Evolutionary conservation across 2,113 vertebrate genomes (phyloP).

Genomic region (Gobius niger): DNA sequence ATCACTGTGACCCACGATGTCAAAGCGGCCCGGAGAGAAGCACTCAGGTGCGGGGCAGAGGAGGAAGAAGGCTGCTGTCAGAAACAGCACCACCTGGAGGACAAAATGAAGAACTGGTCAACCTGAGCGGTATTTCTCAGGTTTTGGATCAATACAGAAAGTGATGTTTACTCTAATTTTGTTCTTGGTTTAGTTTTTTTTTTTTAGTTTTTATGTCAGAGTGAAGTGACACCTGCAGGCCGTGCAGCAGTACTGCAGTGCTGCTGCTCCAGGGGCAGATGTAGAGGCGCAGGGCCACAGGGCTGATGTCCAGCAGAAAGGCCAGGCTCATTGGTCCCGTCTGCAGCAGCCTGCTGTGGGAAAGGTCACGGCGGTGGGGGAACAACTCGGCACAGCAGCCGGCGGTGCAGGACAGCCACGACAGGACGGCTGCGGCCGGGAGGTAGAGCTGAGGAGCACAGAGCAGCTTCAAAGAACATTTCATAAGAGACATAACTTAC

Average conservation of each 20-base stretch:
- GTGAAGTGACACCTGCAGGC: slow-evolving; percentile 75
- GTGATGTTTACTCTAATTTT: no score
- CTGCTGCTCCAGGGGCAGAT: slow-evolving; percentile 70
- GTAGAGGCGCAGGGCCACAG: slow-evolving; percentile 78
- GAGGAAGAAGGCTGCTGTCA: slow-evolving; percentile 84
- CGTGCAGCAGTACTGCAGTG: slow-evolving; percentile 79
- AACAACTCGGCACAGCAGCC: slow-evolving; percentile 84
- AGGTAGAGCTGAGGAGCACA: slow-evolving; percentile 43
- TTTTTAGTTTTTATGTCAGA: neutral
- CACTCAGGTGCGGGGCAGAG: slow-evolving; percentile 85
- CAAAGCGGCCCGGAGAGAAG: slow-evolving; percentile 81
- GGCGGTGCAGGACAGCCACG: slow-evolving; percentile 50
- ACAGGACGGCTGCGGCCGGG: slow-evolving; percentile 40
- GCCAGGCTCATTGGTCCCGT: slow-evolving; percentile 80
- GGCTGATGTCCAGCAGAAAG: slow-evolving; percentile 83
- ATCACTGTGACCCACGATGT: slow-evolving; percentile 83
- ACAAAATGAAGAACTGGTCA: neutral
- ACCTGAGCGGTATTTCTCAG: neutral
- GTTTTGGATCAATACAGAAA: no score
- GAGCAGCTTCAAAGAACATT: neutral
- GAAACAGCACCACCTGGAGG: slow-evolving; percentile 78
- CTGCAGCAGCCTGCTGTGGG: slow-evolving; percentile 83
- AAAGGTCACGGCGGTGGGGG: slow-evolving; percentile 77
- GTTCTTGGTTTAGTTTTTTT: no score
- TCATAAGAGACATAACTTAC: no score